phyloP scores from a whole-genome alignment of 1,140 invertebrate species.

The Branchinecta lindahli region DNA sequence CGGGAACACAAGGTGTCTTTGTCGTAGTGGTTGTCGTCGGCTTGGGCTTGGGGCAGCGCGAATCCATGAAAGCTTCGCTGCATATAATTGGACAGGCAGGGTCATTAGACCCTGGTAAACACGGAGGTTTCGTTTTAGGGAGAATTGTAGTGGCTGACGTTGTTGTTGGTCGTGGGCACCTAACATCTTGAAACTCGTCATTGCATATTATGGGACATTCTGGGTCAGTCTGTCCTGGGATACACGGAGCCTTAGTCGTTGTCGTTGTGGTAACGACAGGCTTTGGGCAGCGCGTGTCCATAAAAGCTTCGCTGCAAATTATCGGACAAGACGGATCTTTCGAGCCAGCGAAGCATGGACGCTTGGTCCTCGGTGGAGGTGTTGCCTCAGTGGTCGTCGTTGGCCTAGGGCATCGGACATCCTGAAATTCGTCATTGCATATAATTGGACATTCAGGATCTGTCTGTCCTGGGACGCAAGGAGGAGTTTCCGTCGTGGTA shows the following conservation, averaged over 20 bases:
- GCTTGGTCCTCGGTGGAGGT: background rate
- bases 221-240: background rate
- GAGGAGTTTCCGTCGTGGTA: background rate
- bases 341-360: background rate
- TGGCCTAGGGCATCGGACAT: background rate
- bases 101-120: background rate
- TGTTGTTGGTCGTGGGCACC: background rate
- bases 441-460: slow-evolving; percentile 5
- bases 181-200: background rate
- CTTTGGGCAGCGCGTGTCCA: background rate
- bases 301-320: background rate
- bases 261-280: background rate
- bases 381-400: background rate
- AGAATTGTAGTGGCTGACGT: background rate
- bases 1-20: too few species aligned
- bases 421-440: background rate
- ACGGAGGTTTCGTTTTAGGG: background rate
- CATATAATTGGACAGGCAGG: slow-evolving; percentile 3
- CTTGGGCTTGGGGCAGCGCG: background rate
- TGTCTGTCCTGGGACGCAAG: background rate
- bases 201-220: background rate
- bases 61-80: background rate
- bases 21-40: too few species aligned
- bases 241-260: background rate
- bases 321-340: background rate